Evolutionary conservation across 2,113 vertebrate genomes (phyloP), one percentile per base, ranked within the genome.

Genomic region (Coregonus clupeaformis): DNA sequence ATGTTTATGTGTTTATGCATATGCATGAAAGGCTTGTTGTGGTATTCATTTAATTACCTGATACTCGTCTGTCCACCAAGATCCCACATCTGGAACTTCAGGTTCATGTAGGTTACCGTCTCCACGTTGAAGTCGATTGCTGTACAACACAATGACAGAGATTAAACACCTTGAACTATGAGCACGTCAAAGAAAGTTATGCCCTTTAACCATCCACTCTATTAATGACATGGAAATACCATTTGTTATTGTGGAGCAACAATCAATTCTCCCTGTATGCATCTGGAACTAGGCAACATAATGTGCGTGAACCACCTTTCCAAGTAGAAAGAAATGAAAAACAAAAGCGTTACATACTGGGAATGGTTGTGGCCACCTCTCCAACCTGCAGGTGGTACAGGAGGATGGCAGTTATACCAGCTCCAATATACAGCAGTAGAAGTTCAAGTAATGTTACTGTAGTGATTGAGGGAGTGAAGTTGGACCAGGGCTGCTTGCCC

Each of bases 61-160:
- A 99, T 99, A 86, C 98, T 99, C 1, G 97, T 99, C 90, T 99
- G 98, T 89, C 98, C 98, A 89, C 98, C 98, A 67, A 99, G 92
- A 86, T 99, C 98, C 98, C 98, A 99, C 24, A 99, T 97, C 93
- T 99, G 98, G 87, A 99, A 99, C 86, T 97, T 99, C 75, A 99
- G 94, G 82, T 98, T 99, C 90, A 96, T 98, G 89, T 96, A 99
- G 0, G 96, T 97, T n/a, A n/a, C 97, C 0, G 98, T 99, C 87
- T 99, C 97, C 67, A 99, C 97, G 14, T 99, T 99, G 90, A 99
- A 99, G 55, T 97, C 98, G 80, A 99, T 99, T 59, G 98, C 98
- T 99, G 91, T 24, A 91, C 81, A 25, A 72, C 88, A 74, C 5
- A 66, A 45, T 45, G 20, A 5, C 11, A 65, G 25, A 42, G 6